Evolutionary conservation across 2,797 vertebrate genomes (phyloP), one percentile per base, ranked within the genome.

Genomic region (Pseudotriccus pelzelni): DNA sequence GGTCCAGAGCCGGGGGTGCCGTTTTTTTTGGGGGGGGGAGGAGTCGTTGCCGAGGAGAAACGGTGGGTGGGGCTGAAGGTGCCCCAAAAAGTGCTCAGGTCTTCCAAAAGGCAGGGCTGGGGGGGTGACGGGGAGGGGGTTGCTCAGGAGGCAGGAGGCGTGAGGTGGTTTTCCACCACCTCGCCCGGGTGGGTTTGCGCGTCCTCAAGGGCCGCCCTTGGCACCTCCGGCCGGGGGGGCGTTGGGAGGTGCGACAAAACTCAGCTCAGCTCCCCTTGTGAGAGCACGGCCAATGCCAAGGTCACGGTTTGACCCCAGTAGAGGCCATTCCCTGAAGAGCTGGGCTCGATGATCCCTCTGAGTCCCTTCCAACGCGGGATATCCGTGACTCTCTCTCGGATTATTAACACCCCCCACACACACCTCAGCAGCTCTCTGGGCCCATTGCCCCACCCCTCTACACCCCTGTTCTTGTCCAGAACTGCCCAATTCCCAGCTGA

Each of bases 41-140:
- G 37, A 11, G 11, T 50, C 5, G 0, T 13, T 6, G 27, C 20
- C 30, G 34, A 74, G 46, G 72, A n/a, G 1, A 9, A 67, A n/a
- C 11, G 0, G 1, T 0, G 55, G 62, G 67, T 0, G 55, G 62
- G 67, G 73, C 12, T 25, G 32, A 32, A 67, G 14, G 43, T 17
- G 50, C 6, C 46, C 0, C 0, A 0, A 18, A 56, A 82, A 13
- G 0, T 0, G 22, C 44, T 49, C 34, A 0, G 15, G 27, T 18
- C 7, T 11, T 10, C 19, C n/a, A 30, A 34, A 36, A 46, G 27
- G 30, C 41, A 43, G 14, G 11, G 13, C 18, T 16, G 19, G n/a
- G 23, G 23, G 21, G 9, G 17, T 3, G 72, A 41, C 18, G 37
- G 28, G 7, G 58, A 43, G 15, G 60, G 25, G 2, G 21, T 19